Percentiles rank a stretch among this genome's conserved stretches.
These are phyloP conservation scores for Leptinotarsa rubiginosa DNA, from an alignment of 2,888 invertebrate genomes.

Conservation along the genomic window DNA sequence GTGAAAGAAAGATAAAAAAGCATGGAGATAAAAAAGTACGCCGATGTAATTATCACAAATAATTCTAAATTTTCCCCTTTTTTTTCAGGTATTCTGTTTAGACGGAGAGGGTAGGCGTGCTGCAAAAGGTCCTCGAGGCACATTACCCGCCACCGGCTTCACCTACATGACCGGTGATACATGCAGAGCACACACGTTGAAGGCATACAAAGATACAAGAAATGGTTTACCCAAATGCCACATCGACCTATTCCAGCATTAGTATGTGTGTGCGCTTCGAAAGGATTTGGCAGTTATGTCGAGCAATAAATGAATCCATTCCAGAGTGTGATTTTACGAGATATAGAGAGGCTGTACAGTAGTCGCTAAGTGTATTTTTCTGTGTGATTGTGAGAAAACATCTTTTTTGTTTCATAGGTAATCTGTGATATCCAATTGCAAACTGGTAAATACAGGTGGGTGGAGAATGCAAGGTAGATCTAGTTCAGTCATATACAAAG, in stretches of 20 bases:
- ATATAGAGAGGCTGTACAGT: conserved; percentile 64
- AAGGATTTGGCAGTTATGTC: conserved; percentile 32
- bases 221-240: conserved; percentile 64
- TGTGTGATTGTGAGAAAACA: conserved; percentile 24
- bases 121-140: conserved; percentile 69
- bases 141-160: conserved; percentile 80
- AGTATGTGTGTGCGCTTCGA: conserved; percentile 40
- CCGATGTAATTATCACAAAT: background rate
- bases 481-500: background rate
- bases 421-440: conserved; percentile 46
- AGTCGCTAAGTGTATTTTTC: conserved; percentile 60
- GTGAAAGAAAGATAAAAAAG: too few species aligned
- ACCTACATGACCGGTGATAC: conserved; percentile 79
- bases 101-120: conserved; percentile 67
- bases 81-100: conserved; percentile 75
- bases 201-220: conserved; percentile 59
- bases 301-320: conserved; percentile 66
- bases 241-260: conserved; percentile 58
- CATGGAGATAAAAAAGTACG: too few species aligned
- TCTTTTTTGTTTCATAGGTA: conserved; percentile 48
- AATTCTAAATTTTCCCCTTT: background rate
- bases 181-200: conserved; percentile 69
- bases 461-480: background rate
- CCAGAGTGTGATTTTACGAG: conserved; percentile 65
- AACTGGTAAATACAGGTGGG: background rate